phyloP scores from a whole-genome alignment of 1,140 invertebrate genomes.

The Drosophila mojavensis region DNA sequence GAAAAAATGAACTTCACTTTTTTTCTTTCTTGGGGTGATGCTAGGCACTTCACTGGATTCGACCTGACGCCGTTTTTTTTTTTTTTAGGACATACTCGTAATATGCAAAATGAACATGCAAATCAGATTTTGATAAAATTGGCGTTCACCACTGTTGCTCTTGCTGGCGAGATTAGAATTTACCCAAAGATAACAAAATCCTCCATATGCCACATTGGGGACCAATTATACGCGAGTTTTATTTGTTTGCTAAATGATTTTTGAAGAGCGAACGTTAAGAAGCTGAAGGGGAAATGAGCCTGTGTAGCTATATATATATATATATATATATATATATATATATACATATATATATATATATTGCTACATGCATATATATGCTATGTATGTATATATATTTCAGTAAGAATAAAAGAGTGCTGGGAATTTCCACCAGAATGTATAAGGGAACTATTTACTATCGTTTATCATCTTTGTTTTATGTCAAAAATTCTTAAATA shows the following conservation, averaged over 20 bases:
- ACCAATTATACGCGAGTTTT: conserved; percentile 77
- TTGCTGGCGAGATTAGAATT: conserved; percentile 35
- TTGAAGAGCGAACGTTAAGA: not conserved
- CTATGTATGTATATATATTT: no score
- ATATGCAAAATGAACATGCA: conserved; percentile 84
- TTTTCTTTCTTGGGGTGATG: not conserved
- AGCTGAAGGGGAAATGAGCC: not conserved
- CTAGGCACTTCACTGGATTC: conserved; percentile 22
- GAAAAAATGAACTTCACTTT: conserved; percentile 11
- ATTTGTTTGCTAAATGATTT: conserved; percentile 79
- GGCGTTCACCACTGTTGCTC: conserved; percentile 64
- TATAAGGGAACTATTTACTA: no score
- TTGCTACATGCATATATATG: no score
- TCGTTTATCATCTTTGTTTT: no score
- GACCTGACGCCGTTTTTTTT: conserved; percentile 51
- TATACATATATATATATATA: not conserved
- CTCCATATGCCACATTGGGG: conserved; percentile 77
- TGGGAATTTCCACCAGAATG: no score
- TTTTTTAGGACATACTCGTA: conserved; percentile 52
- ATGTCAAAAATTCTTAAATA: no score
- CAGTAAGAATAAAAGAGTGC: no score
- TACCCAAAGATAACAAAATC: conserved; percentile 19
- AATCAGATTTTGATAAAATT: conserved; percentile 83
- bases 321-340: not conserved
- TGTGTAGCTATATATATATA: no score